phyloP scores from a whole-genome alignment of 2,888 invertebrate genomes.

The Lapara coniferarum region DNA sequence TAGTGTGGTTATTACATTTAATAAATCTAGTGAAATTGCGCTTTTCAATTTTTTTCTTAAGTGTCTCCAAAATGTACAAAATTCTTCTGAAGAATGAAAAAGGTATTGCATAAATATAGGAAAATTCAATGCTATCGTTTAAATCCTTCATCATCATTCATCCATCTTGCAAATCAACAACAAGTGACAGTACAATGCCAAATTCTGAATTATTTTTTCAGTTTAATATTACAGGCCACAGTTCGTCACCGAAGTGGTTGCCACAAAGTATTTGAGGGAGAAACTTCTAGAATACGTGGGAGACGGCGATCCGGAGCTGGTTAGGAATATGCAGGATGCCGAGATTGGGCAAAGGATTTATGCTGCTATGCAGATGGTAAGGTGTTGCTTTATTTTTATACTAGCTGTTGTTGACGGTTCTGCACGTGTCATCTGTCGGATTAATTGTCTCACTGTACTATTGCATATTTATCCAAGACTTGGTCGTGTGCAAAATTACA shows the following conservation, averaged over 20 bases:
- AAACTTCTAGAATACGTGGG: constrained; percentile 70
- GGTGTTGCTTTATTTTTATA: neutral
- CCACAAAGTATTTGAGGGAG: constrained; percentile 51
- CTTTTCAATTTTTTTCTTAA: neutral
- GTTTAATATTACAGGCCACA: constrained; percentile 53
- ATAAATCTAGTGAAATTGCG: no score
- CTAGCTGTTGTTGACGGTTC: no score
- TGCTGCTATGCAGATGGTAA: constrained; percentile 87
- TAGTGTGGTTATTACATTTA: no score
- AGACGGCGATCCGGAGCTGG: constrained; percentile 59
- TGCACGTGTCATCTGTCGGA: no score
- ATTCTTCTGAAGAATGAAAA: no score
- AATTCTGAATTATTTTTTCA: constrained; percentile 31
- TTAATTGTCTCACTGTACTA: no score
- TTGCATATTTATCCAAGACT: no score
- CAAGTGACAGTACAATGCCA: constrained; percentile 31
- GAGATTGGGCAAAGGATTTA: constrained; percentile 92
- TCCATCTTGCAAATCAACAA: neutral
- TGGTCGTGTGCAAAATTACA: no score
- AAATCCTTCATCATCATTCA: neutral
- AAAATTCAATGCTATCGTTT: no score
- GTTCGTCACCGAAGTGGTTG: constrained; percentile 49
- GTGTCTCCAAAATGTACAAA: no score
- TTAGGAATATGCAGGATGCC: constrained; percentile 82
- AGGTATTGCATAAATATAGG: no score